A percentile compares a stretch with the other conserved stretches of the same genome.
Conservation (phyloP, 2,113 vertebrate species). For the Cepphus grylle region DNA sequence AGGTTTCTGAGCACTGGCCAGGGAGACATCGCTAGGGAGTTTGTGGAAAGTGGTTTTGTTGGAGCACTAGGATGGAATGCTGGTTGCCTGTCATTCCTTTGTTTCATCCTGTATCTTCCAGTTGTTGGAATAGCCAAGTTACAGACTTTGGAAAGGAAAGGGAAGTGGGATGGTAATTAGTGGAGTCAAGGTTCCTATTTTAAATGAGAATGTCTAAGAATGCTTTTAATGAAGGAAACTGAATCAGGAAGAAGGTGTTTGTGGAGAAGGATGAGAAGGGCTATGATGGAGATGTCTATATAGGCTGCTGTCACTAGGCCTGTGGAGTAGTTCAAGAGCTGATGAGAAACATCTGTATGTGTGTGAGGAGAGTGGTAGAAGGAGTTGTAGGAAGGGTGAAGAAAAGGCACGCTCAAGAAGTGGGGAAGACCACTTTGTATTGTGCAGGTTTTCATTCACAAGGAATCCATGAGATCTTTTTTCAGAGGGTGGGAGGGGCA, state of each 20-base stretch:
- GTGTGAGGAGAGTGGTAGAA: neutral
- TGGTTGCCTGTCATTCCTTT: neutral
- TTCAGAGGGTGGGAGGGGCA: neutral
- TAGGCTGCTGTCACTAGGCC: neutral
- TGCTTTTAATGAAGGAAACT: neutral
- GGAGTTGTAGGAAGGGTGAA: neutral
- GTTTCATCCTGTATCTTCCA: neutral
- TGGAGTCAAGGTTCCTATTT: neutral
- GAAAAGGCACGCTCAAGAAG: neutral
- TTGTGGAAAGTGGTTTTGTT: neutral
- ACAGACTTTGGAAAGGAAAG: neutral
- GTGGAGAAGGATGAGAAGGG: neutral
- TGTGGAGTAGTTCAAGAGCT: neutral
- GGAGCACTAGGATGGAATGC: neutral
- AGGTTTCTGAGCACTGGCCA: neutral
- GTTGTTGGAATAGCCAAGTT: neutral
- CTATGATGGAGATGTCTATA: neutral
- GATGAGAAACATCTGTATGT: neutral
- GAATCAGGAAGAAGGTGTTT: neutral
- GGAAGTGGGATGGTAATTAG: neutral
- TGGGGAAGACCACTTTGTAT: neutral
- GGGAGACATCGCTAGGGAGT: neutral
- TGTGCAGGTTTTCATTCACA: neutral
- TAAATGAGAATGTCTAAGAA: neutral
- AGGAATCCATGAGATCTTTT: neutral